Evolutionary conservation across 2,888 invertebrate species (phyloP), one percentile per base, ranked within the genome.

Genomic region (Andrena praecox): DNA sequence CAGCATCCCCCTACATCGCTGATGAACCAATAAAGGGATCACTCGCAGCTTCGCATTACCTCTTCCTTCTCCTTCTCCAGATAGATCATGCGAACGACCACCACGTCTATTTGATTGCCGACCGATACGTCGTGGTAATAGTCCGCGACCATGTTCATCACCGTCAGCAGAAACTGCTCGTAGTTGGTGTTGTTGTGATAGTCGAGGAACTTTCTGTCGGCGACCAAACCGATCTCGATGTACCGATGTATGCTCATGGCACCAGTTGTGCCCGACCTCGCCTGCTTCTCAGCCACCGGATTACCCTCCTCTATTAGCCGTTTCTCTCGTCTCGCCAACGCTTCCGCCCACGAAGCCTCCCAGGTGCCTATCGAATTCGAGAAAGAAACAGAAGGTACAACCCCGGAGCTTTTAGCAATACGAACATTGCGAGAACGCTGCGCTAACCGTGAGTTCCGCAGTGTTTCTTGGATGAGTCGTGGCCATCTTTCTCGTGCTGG

Each of bases 91-190:
- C 97, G 96, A 2, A 98, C 98, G 48, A 98, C 96, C 16, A 97
- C 96, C 70, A 98, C 96, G 93, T 98, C 97, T 87, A 98, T 97
- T 91, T 97, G 97, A 94, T 98, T 98, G 60, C 98, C 98, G 85
- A 98, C 97, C 72, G 97, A 97, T 10, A 97, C 97, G 90, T 98
- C 97, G 95, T 97, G 96, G 94, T 97, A 98, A 59, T 97, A 94
- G 8, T 96, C 96, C 2, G 97, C 96, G 94, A 96, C 98, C 97
- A 98, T 98, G 93, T 98, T 98, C 97, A 98, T 98, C 80, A 98
- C 96, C 60, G 98, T 98, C 64, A 98, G 95, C 56, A 98, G 95
- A 93, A 98, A 98, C 16, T 96, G 97, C 92, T 97, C 97, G 88
- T 98, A 95, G 92, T 97, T 97, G 88, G 96, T 96, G 88, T 96